Conservation (phyloP, 1,140 invertebrate species). For the Zaprionus gabonicus region DNA sequence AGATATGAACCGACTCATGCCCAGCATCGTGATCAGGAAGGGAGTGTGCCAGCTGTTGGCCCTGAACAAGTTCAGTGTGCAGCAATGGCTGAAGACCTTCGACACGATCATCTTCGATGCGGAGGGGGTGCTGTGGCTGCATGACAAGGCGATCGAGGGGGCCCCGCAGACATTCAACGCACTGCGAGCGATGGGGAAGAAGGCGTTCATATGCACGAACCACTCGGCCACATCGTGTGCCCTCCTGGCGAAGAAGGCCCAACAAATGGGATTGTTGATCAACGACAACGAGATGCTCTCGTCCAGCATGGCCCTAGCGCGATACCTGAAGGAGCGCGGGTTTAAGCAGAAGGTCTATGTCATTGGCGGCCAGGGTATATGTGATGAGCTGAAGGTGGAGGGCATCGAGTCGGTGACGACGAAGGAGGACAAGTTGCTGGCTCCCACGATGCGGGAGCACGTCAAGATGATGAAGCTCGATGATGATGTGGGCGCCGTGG, state of each 20-base stretch:
- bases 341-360: slow-evolving; percentile 53
- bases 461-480: slow-evolving; percentile 58
- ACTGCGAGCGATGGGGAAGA: slow-evolving; percentile 53
- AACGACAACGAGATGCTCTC: slow-evolving; percentile 42
- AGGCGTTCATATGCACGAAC: slow-evolving; percentile 58
- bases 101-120: slow-evolving; percentile 58
- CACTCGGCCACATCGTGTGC: slow-evolving; percentile 30
- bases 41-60: slow-evolving; percentile 46
- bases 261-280: slow-evolving; percentile 46
- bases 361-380: slow-evolving; percentile 53
- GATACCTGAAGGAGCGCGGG: slow-evolving; percentile 34
- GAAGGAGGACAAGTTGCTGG: background rate
- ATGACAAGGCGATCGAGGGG: slow-evolving; percentile 14
- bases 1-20: slow-evolving; percentile 44
- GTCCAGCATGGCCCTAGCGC: slow-evolving; percentile 36
- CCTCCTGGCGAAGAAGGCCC: slow-evolving; percentile 28
- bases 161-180: slow-evolving; percentile 60
- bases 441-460: slow-evolving; percentile 15
- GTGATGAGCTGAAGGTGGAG: slow-evolving; percentile 49
- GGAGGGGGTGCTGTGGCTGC: slow-evolving; percentile 58
- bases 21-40: slow-evolving; percentile 18
- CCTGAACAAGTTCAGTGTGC: slow-evolving; percentile 44
- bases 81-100: slow-evolving; percentile 51
- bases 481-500: slow-evolving; percentile 50
- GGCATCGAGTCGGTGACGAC: slow-evolving; percentile 47